phyloP scores from a whole-genome alignment of 1,140 invertebrate genomes.

The Aethina tumida region DNA sequence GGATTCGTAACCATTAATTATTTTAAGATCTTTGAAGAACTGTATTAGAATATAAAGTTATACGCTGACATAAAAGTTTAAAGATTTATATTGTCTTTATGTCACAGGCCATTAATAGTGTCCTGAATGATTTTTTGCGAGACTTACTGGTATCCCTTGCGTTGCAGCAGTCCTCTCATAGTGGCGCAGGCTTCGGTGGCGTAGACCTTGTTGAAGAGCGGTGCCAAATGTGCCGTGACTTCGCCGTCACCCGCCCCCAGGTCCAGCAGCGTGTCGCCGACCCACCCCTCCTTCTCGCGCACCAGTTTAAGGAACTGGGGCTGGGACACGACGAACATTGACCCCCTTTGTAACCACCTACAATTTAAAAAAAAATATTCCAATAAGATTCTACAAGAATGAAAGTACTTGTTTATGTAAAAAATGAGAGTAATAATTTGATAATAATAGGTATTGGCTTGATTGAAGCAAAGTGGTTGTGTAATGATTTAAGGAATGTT shows the following conservation, averaged over 20 bases:
- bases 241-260: conserved; percentile 87
- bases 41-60: too few species aligned
- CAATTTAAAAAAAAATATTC: conserved; percentile 20
- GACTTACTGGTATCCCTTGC: conserved; percentile 65
- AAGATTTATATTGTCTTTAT: too few species aligned
- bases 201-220: conserved; percentile 61
- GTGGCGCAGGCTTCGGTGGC: conserved; percentile 79
- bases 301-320: conserved; percentile 59
- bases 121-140: too few species aligned
- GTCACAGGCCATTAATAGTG: too few species aligned
- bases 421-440: not conserved
- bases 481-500: too few species aligned
- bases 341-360: conserved; percentile 76
- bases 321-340: conserved; percentile 85
- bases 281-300: conserved; percentile 27
- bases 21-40: too few species aligned
- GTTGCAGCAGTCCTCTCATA: conserved; percentile 64
- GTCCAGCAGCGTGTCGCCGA: conserved; percentile 58
- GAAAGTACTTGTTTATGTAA: too few species aligned
- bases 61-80: too few species aligned
- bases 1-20: too few species aligned
- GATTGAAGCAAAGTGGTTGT: conserved; percentile 5
- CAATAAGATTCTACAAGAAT: too few species aligned
- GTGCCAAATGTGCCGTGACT: conserved; percentile 66
- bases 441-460: not conserved